Evolutionary conservation across 2,797 vertebrate species (phyloP).

Genomic region (Platyrinchus mystaceus): DNA sequence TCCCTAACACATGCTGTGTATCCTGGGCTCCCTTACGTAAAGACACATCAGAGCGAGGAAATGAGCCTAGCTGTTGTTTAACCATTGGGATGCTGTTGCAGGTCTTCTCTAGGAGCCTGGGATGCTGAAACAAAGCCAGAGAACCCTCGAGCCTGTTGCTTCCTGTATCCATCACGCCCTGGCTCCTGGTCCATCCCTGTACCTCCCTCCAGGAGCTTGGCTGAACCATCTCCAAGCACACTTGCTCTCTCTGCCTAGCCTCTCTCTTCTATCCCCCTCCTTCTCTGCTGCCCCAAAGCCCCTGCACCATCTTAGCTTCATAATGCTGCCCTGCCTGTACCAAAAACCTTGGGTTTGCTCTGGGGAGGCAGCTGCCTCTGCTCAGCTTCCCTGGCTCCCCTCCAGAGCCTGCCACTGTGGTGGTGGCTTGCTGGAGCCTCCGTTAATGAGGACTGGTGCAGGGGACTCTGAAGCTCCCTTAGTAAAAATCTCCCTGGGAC

Average conservation of each 20-base stretch:
- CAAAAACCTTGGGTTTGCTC: background rate
- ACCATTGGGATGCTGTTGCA: background rate
- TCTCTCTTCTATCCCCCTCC: background rate
- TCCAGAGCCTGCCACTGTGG: fast-evolving
- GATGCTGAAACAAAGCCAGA: background rate
- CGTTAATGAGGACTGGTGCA: background rate
- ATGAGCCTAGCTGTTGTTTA: background rate
- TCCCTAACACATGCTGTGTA: constrained; percentile 11
- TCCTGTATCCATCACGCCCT: background rate
- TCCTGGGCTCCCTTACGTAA: background rate
- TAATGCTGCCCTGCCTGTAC: background rate
- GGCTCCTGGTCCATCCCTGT: background rate
- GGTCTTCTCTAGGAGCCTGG: background rate
- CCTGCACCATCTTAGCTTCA: background rate
- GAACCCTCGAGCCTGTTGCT: background rate
- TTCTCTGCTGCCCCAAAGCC: background rate
- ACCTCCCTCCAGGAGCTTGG: background rate
- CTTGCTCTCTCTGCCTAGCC: background rate
- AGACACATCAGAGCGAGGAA: background rate
- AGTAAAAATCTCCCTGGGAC: constrained; percentile 14
- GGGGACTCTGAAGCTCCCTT: background rate
- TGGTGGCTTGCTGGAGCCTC: background rate
- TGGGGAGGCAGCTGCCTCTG: background rate
- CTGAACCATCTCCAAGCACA: background rate
- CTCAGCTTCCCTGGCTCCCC: fast-evolving